Evolutionary conservation across 1,140 invertebrate species (phyloP).

Genomic region (Leptinotarsa lineolata): DNA sequence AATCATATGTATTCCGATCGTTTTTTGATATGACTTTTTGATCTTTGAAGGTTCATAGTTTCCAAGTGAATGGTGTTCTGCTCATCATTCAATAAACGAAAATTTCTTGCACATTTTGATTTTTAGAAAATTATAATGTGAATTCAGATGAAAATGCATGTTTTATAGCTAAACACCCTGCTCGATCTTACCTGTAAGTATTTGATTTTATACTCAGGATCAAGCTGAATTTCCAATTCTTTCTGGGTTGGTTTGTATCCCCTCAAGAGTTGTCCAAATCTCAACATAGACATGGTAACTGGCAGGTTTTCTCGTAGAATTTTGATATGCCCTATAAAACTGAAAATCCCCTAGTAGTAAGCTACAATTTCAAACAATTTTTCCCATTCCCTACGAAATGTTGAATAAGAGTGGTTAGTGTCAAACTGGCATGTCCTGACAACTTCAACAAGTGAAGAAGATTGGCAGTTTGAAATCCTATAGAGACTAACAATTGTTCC

Average conservation of each 20-base stretch:
- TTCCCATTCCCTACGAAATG: background rate
- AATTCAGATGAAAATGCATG: no score
- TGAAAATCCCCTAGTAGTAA: slow-evolving; percentile 16
- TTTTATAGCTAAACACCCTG: no score
- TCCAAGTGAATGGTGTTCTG: no score
- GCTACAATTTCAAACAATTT: background rate
- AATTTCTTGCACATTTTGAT: no score
- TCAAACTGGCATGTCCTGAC: background rate
- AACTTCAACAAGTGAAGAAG: background rate
- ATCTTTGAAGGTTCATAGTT: no score
- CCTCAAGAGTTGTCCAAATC: slow-evolving; percentile 43
- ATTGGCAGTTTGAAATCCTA: no score
- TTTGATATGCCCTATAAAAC: slow-evolving; percentile 47
- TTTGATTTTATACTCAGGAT: slow-evolving; percentile 33
- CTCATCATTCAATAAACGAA: no score
- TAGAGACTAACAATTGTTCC: no score
- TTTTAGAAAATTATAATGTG: no score
- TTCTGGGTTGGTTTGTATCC: slow-evolving; percentile 38
- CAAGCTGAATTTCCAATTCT: slow-evolving; percentile 24
- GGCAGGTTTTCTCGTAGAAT: slow-evolving; percentile 32
- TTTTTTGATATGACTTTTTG: no score
- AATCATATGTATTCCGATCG: no score
- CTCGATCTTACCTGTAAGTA: slow-evolving; percentile 33
- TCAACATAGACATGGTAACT: slow-evolving; percentile 44
- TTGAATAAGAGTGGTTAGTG: background rate